Evolutionary conservation across 2,888 invertebrate genomes (phyloP).

Genomic region (Ormyrus nitidulus): DNA sequence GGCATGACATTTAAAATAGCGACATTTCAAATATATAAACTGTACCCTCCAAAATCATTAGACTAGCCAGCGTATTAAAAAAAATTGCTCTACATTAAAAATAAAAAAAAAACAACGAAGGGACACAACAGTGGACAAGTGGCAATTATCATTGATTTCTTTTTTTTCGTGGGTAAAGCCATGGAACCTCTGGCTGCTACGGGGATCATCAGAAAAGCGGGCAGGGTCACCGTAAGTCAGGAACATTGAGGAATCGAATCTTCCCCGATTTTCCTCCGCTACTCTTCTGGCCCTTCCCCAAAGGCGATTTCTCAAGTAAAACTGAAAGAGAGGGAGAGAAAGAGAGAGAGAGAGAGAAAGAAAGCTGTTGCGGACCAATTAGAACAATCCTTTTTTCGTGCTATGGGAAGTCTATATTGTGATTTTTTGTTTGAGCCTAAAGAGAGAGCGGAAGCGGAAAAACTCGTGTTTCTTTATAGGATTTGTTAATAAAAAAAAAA

Average conservation of each 20-base stretch:
- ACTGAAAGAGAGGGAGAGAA: background rate
- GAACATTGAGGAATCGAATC: slow-evolving; percentile 66
- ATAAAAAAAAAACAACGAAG: background rate
- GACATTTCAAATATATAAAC: background rate
- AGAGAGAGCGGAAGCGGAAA: slow-evolving; percentile 20
- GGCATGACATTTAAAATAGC: background rate
- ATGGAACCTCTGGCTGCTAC: slow-evolving; percentile 74
- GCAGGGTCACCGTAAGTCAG: slow-evolving; percentile 69
- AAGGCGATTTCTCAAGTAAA: slow-evolving; percentile 29
- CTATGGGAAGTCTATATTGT: slow-evolving; percentile 22
- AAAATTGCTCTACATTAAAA: slow-evolving; percentile 3
- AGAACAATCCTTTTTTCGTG: slow-evolving; percentile 33
- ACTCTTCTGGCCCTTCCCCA: slow-evolving; percentile 45
- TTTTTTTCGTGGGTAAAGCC: slow-evolving; percentile 55
- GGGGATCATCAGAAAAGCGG: slow-evolving; percentile 74
- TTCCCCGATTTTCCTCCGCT: slow-evolving; percentile 59
- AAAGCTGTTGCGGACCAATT: slow-evolving; percentile 50
- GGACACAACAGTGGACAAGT: background rate
- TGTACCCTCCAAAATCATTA: background rate
- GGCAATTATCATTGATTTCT: slow-evolving; percentile 52
- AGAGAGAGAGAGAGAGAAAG: background rate
- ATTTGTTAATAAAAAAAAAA: slow-evolving; percentile 6
- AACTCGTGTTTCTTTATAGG: slow-evolving; percentile 41
- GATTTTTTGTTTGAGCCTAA: slow-evolving; percentile 42
- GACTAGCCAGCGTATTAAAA: background rate